Evolutionary conservation across 1,140 invertebrate species (phyloP), one percentile per base, ranked within the genome.

Genomic region (Drosophila yakuba): DNA sequence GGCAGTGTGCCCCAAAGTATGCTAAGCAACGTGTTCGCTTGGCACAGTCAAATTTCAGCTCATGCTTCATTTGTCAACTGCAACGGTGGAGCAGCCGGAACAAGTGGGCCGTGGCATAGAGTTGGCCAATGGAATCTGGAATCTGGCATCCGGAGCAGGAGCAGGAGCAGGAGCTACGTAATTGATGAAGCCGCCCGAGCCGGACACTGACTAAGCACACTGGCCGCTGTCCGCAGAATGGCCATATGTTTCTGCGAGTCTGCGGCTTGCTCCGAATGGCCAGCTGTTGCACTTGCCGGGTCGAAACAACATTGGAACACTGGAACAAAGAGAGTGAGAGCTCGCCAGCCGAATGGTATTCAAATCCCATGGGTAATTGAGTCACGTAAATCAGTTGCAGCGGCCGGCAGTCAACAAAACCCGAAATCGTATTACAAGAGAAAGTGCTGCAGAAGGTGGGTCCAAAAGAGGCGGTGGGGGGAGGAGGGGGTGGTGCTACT

Each of bases 51-150:
- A 89, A 88, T 83, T 89, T 77, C 60, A 64, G 72, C 64, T 71
- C 68, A 84, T 83, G 76, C 83, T 86, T 89, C 84, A 88, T 89
- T 88, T 88, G 84, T 88, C 84, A 88, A 89, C 75, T 73, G 76
- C 45, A n/a, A n/a, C n/a, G 73, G 55, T 57, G 43, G 39, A 25
- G 23, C 36, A 38, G 32, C 28, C 20, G 20, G 20, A 20, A 2
- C 20, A 20, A 20, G 20, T 28, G 17, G 17, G 17, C 17, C 17
- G 17, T 17, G 17, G 17, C 17, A 17, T 17, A 17, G 17, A 17
- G 17, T 14, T 17, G 38, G 52, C 35, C 25, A 32, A 20, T 50
- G 48, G 32, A 20, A 43, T 20, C 44, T 14, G 32, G 7, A 47
- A 20, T 20, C 20, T 20, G 1, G 1, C 1, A 0, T 20, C 20